These are phyloP conservation scores for Pocillopora grandis DNA, from an alignment of 92 coral and sea anemone genomes.

Conservation along the genomic window DNA sequence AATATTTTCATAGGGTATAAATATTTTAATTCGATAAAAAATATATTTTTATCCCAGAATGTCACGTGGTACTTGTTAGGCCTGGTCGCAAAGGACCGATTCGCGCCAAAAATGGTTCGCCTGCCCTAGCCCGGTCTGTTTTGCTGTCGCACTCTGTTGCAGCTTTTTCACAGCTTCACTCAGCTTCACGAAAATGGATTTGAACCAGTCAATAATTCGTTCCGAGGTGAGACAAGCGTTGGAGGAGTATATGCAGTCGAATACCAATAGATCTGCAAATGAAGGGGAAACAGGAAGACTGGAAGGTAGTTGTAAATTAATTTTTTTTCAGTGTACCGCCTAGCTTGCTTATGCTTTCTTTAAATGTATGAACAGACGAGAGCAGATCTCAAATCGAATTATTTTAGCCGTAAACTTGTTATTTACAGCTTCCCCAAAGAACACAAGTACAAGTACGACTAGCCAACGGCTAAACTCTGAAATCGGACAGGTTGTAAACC, in stretches of 20 bases:
- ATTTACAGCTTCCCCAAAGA: slow-evolving; percentile 16
- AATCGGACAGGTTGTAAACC: slow-evolving; percentile 10
- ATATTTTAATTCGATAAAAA: neutral
- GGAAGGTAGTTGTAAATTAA: slow-evolving; percentile 13
- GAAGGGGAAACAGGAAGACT: slow-evolving; percentile 11
- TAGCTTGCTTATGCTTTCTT: slow-evolving; percentile 16
- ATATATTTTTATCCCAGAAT: neutral
- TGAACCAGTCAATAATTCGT: slow-evolving; percentile 34
- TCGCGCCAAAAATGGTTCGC: slow-evolving; percentile 6
- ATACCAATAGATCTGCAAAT: slow-evolving; percentile 22
- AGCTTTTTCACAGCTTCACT: slow-evolving; percentile 26
- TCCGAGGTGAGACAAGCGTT: slow-evolving; percentile 32
- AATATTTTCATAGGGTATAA: neutral
- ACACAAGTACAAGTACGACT: slow-evolving; percentile 12
- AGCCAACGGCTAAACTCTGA: slow-evolving; percentile 23
- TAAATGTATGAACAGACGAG: slow-evolving; percentile 5
- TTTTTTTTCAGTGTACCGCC: neutral
- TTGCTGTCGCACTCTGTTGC: slow-evolving; percentile 4
- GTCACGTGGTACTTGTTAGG: neutral
- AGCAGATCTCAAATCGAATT: slow-evolving; percentile 7
- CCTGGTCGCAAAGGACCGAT: neutral
- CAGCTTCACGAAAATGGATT: slow-evolving; percentile 21
- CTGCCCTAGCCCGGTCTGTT: slow-evolving; percentile 12
- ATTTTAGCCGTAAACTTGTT: slow-evolving; percentile 5
- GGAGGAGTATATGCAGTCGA: slow-evolving; percentile 33